Percentiles rank a stretch among this genome's conserved stretches.
phyloP scores from a whole-genome alignment of 2,113 vertebrate genomes.

The Chamaetylas fuelleborni region DNA sequence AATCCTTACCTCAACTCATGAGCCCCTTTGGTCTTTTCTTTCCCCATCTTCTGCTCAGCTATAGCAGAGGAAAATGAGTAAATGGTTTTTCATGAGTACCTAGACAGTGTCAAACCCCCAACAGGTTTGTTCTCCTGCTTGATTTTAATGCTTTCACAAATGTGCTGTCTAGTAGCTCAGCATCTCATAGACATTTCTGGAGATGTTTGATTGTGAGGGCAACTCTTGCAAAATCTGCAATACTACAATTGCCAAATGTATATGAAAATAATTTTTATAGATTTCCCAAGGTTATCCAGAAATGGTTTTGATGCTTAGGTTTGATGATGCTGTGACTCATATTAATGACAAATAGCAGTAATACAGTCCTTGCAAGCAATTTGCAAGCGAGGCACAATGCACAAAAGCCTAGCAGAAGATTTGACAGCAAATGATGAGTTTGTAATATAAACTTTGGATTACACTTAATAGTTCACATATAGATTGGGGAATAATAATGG shows the following conservation, averaged over 20 bases:
- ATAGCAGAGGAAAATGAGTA: not conserved
- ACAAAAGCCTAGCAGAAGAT: slow-evolving; percentile 15
- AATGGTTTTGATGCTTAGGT: slow-evolving; percentile 45
- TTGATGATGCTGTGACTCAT: slow-evolving; percentile 1
- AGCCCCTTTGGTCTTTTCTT: not conserved
- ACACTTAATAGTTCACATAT: not conserved
- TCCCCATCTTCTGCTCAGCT: not conserved
- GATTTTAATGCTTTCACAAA: not conserved
- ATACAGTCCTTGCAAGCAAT: slow-evolving; percentile 12
- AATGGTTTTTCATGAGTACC: not conserved
- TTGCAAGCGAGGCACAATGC: slow-evolving; percentile 6
- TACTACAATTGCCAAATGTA: not conserved
- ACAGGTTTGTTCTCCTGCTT: not conserved
- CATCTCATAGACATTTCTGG: not conserved
- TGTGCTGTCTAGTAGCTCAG: not conserved
- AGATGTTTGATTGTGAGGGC: not conserved
- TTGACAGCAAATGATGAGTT: not conserved
- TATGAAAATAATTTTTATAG: slow-evolving; percentile 56
- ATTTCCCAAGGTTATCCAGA: slow-evolving; percentile 46
- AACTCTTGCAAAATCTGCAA: not conserved
- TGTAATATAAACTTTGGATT: not conserved
- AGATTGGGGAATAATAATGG: not conserved
- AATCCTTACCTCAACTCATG: not conserved
- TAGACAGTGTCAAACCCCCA: not conserved
- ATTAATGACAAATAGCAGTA: slow-evolving; percentile 47